Base-by-base conservation (phyloP, 1,140 invertebrate species). In the Drosophila bipectinata region DNA sequence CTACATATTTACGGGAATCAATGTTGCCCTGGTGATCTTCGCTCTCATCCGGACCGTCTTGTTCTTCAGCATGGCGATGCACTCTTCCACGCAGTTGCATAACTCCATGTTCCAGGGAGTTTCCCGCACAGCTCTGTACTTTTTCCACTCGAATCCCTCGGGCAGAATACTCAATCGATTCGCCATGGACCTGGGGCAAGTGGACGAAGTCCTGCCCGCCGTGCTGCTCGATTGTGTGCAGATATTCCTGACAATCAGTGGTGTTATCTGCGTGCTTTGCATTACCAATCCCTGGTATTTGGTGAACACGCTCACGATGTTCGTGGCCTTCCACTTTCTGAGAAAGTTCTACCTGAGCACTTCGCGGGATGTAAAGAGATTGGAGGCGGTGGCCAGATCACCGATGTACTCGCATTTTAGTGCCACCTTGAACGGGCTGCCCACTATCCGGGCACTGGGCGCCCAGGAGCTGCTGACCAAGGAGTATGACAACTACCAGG, bases 121-220 rank as follows among this genome's bases (percentile, higher is more conserved):
- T 3, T 67, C 73, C n/a, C 83, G 92, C 34, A 93, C 94, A 1
- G 93, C 94, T 2, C 96, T 97, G 94, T 90, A 94, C 54, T 98
- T 97, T 82, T 98, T 97, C 72, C 95, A 97, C 64, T 94, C 93
- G 0, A 97, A 96, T 90, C 95, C 95, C 1, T 94, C 94, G 15
- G 95, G 96, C 4, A 91, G 95, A 52, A 95, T 96, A 44, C 82
- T 96, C 0, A 96, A 96, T 87, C 91, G 96, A 41, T 97, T 97
- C 73, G 94, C 95, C 0, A 96, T 96, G 91, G 96, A 97, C 75
- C 94, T 96, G 80, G 96, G 82, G 1, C 94, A 95, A 1, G 94
- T 98, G 71, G 98, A 98, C 88, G 98, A 99, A 92, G 90, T 96
- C 1, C 91, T 99, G 18, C 98, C 98, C 39, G 93, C 94, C 39